phyloP scores from a whole-genome alignment of 1,140 invertebrate genomes.

The Neuroterus valhalla region DNA sequence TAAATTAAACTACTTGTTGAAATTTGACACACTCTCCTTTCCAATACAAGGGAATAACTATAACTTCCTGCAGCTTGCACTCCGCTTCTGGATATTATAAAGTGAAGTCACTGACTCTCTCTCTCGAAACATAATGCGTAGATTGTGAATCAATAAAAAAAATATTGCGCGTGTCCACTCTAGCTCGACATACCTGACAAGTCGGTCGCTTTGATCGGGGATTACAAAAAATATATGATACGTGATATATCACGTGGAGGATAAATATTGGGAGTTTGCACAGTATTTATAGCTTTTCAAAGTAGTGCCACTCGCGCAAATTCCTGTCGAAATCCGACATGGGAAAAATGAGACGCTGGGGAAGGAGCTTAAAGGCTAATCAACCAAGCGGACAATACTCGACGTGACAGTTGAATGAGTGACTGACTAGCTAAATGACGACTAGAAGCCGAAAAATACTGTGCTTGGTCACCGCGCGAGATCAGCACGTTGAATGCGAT shows the following conservation, averaged over 20 bases:
- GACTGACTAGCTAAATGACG: conserved; percentile 21
- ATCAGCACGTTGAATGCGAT: conserved; percentile 59
- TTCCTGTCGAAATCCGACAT: background rate
- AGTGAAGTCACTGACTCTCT: no score
- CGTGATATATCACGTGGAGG: background rate
- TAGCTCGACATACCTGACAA: background rate
- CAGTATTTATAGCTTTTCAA: conserved; percentile 10
- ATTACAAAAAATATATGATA: background rate
- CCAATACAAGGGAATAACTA: no score
- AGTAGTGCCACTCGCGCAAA: background rate
- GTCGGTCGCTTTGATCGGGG: background rate
- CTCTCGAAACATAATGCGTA: no score
- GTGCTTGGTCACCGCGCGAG: conserved; percentile 54
- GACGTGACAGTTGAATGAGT: conserved; percentile 4
- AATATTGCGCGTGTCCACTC: background rate
- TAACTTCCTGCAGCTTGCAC: no score
- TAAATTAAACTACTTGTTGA: background rate
- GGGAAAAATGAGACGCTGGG: background rate
- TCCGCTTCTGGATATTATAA: no score
- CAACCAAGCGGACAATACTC: background rate
- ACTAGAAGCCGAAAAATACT: conserved; percentile 22
- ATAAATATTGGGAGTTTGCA: conserved; percentile 3
- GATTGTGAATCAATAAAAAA: background rate
- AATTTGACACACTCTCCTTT: background rate
- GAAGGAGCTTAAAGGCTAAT: conserved; percentile 12